These are phyloP conservation scores for Nasua narica DNA, from an alignment of 2,797 vertebrate genomes.

Conservation along the genomic window DNA sequence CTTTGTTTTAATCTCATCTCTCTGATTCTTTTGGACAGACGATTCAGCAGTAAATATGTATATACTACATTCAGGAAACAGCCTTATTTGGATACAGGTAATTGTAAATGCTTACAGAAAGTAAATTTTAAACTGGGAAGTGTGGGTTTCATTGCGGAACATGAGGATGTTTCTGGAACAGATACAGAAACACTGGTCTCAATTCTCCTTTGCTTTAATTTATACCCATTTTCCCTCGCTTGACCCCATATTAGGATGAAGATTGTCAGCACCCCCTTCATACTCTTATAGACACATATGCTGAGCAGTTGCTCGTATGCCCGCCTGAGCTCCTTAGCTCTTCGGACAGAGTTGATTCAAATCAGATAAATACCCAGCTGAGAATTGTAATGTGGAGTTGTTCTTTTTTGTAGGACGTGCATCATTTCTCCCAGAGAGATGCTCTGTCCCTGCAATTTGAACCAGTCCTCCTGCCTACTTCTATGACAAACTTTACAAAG, in stretches of 20 bases:
- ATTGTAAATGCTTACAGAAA: constrained; percentile 7
- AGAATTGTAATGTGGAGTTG: background rate
- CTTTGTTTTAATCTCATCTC: constrained; percentile 50
- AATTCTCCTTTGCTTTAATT: background rate
- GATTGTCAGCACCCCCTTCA: background rate
- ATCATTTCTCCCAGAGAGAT: constrained; percentile 87
- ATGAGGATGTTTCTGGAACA: background rate
- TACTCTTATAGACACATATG: background rate
- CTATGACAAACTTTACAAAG: constrained; percentile 92
- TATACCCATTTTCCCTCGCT: background rate
- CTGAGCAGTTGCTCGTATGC: background rate
- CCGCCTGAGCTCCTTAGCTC: background rate
- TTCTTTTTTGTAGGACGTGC: constrained; percentile 87
- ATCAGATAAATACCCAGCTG: background rate
- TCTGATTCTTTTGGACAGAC: constrained; percentile 84
- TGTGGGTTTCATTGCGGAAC: background rate
- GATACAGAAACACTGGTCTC: background rate
- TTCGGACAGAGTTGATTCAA: background rate
- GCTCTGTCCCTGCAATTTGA: constrained; percentile 87
- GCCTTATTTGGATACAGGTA: constrained; percentile 94
- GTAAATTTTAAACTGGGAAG: background rate
- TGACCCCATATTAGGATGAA: background rate
- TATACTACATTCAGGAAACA: constrained; percentile 93
- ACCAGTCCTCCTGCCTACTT: constrained; percentile 88
- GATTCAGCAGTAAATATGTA: constrained; percentile 91